Evolutionary conservation across 53 echinoderm and acorn worm species (phyloP), one percentile per base, ranked within the genome.

Genomic region (Glandiceps talaboti): DNA sequence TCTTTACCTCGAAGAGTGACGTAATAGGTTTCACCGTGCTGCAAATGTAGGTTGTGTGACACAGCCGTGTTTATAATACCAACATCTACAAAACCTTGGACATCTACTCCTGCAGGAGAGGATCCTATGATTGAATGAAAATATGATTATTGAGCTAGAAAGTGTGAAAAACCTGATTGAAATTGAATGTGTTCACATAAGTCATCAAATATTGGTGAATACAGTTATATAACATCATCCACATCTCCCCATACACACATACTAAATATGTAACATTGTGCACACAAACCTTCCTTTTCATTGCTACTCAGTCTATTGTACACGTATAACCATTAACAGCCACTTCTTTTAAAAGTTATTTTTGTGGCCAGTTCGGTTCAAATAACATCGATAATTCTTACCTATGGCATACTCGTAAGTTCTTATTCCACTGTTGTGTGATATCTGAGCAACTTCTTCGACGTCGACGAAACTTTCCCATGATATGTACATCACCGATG

Each of bases 401-500:
- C 86, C 86, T 14, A 88, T 75, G 26, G 88, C 84, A 74, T 85
- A 85, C 32, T 88, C 84, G 74, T 88, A 88, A 30, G 79, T 77
- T 73, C 73, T 82, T 32, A 88, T 81, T 14, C 88, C 88, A n/a
- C 74, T 84, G 32, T 84, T 81, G 29, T 85, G 84, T 14, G 78
- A 31, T 29, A 78, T 73, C 28, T 77, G 28, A 27, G 78, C 82
- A 27, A 81, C 78, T 74, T 84, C 88, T 84, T 88, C 88, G 27
- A 88, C 84, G 27, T 88, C 89, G 29, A 72, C 32, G 31, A 88
- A 88, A 25, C 77, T 73, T 1, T 85, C 85, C 88, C 88, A 88
- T 1, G 74, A 74, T 14, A 88, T 25, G 0, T 74, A 82, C 25
- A 85, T 30, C 30, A 82, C 85, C 1, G 77, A 45, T 12, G 64